A percentile compares a stretch with the other conserved stretches of the same genome.
Evolutionary conservation across 2,888 invertebrate species (phyloP).

Genomic region (Azorinus chamasolen): DNA sequence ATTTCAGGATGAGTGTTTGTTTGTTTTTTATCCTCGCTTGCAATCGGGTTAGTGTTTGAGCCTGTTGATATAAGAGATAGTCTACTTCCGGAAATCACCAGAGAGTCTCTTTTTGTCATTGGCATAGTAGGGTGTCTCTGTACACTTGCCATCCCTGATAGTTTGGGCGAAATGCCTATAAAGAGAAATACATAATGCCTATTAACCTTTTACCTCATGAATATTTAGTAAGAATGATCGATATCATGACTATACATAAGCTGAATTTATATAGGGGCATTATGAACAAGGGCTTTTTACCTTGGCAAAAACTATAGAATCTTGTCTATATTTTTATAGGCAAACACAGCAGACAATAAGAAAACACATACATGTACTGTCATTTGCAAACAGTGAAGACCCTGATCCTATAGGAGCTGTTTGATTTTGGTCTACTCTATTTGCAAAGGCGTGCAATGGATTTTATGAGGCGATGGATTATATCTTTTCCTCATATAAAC

Average conservation of each 20-base stretch:
- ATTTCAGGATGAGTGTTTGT: constrained; percentile 46
- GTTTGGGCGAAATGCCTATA: constrained; percentile 5
- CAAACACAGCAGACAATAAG: too few relatives aligned
- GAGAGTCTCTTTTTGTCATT: constrained; percentile 56
- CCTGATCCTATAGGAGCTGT: too few relatives aligned
- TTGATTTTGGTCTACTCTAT: too few relatives aligned
- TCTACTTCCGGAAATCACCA: constrained; percentile 36
- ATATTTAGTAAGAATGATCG: neutral
- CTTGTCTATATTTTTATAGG: too few relatives aligned
- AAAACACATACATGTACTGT: too few relatives aligned
- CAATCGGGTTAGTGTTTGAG: constrained; percentile 5
- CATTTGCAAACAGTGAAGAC: too few relatives aligned
- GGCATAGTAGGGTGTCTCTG: constrained; percentile 52
- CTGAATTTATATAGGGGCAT: neutral
- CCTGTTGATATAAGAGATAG: constrained; percentile 43
- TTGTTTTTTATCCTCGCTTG: constrained; percentile 28
- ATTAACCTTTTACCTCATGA: neutral
- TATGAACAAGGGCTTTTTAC: too few relatives aligned
- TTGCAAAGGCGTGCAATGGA: too few relatives aligned
- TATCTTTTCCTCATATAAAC: too few relatives aligned
- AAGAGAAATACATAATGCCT: neutral
- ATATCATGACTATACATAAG: neutral
- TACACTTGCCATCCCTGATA: constrained; percentile 22
- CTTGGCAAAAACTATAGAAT: too few relatives aligned
- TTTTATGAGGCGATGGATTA: too few relatives aligned